phyloP scores from a whole-genome alignment of 1,140 invertebrate species.

The Centruroides vittatus region DNA sequence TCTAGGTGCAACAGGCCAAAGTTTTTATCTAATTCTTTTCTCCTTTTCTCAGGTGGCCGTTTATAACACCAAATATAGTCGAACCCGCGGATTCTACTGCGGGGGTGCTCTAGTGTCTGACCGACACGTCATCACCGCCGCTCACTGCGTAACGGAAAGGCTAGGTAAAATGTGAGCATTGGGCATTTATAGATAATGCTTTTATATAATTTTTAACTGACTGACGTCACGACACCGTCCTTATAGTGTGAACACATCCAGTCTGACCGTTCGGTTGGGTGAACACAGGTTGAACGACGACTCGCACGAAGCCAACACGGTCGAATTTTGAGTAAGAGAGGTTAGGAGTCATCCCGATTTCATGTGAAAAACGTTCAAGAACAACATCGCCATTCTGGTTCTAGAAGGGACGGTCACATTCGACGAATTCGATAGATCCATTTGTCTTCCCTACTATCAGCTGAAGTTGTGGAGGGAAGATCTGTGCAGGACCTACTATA shows the following conservation, averaged over 20 bases:
- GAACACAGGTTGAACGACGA: conserved; percentile 49
- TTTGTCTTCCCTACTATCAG: conserved; percentile 51
- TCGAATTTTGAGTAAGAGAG: conserved; percentile 43
- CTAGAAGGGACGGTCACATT: conserved; percentile 34
- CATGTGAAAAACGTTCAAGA: conserved; percentile 25
- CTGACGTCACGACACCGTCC: no score
- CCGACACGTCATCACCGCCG: conserved; percentile 84
- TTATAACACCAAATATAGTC: conserved; percentile 75
- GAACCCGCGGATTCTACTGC: conserved; percentile 43
- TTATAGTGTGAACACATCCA: neutral
- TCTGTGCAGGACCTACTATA: no score
- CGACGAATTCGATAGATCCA: conserved; percentile 45
- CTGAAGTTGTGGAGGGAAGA: conserved; percentile 30
- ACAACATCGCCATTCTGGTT: conserved; percentile 26
- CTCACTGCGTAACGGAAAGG: conserved; percentile 64
- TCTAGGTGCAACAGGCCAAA: no score
- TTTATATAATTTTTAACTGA: no score
- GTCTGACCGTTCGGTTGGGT: conserved; percentile 44
- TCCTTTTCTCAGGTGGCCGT: conserved; percentile 36
- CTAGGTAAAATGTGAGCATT: neutral
- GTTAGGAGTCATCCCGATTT: conserved; percentile 30
- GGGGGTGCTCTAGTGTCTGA: conserved; percentile 83
- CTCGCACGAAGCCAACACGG: conserved; percentile 43
- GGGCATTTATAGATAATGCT: no score
- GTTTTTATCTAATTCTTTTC: no score